Evolutionary conservation across 2,797 vertebrate species (phyloP), one percentile per base, ranked within the genome.

Genomic region (Lemur catta): DNA sequence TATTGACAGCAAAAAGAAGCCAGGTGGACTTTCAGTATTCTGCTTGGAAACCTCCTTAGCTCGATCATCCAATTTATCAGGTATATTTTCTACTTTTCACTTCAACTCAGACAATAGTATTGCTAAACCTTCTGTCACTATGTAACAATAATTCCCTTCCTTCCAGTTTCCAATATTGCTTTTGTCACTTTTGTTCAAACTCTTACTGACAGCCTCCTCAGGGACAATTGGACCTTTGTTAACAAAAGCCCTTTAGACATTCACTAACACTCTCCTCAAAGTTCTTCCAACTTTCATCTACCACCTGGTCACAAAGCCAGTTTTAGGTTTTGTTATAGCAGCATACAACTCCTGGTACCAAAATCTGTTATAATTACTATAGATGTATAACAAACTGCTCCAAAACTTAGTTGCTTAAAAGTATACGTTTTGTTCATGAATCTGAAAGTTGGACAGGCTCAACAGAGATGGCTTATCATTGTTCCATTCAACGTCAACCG

Each of bases 141-240:
- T 9, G 2, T 81, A 85, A 55, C 9, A 87, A 81, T 17, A 57
- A 43, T 63, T 28, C 7, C 12, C 43, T 50, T 87, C 61, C 57
- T n/a, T 84, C 43, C 33, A 78, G 1, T 6, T 84, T 61, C 26
- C 41, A 61, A 41, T 81, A 74, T 61, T 26, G 57, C 69, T 82
- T 72, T 75, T 79, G 12, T 61, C 43, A 75, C 33, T 79, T 92
- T 89, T 95, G n/a, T 78, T 82, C 74, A 92, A 94, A 82, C 38
- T 35, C 57, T 90, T 76, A 50, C 35, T n/a, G 12, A 75, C 8
- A 43, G 17, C 12, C 17, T 28, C 24, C 9, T 63, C 12, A 38
- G 43, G 10, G 28, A 33, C 10, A 35, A 38, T 26, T n/a, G 50
- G 30, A 69, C 6, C 84, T 86, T 82, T 55, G 12, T 33, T 50